Evolutionary conservation across 2,113 vertebrate species (phyloP), one percentile per base, ranked within the genome.

Genomic region (Odontesthes bonariensis): DNA sequence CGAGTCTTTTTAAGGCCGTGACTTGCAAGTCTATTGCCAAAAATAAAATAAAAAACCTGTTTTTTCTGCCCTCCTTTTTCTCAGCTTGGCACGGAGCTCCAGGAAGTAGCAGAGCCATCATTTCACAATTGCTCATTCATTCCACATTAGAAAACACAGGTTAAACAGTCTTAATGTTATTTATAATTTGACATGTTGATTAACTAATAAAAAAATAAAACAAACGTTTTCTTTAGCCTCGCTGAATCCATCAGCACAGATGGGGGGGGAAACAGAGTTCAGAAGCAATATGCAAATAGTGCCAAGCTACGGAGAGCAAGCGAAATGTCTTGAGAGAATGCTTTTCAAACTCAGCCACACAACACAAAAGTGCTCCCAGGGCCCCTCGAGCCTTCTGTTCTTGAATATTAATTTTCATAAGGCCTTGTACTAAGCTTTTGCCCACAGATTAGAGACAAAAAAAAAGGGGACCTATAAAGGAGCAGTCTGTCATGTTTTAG

Each of bases 351-450:
- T 69, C 32, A 12, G 51, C 60, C 47, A 13, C 63, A 60, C 54
- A 49, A 57, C 5, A 49, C 46, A 49, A n/a, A n/a, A 49, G 46
- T 49, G 64, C 74, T 79, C 49, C 19, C 47, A 46, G 10, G 57
- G 60, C 49, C 75, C 65, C 58, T 77, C 69, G 35, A 77, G 51
- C 77, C 44, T 20, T 69, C 56, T 68, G 31, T 68, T 71, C 49
- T 63, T 77, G 46, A 82, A 80, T 86, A 82, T 87, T 75, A 81
- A 52, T 77, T 65, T 75, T 82, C 40, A 56, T 53, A 66, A 27
- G 66, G 11, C 27, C 38, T 13, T n/a, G 46, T 70, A 22, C 33
- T 22, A 19, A n/a, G 32, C 19, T 66, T 75, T 53, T 65, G n/a
- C 46, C 16, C 35, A 33, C 9, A 51, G 46, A 71, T 73, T 58